Conservation (phyloP, 2,888 invertebrate species). For the Lucinisca nassula region DNA sequence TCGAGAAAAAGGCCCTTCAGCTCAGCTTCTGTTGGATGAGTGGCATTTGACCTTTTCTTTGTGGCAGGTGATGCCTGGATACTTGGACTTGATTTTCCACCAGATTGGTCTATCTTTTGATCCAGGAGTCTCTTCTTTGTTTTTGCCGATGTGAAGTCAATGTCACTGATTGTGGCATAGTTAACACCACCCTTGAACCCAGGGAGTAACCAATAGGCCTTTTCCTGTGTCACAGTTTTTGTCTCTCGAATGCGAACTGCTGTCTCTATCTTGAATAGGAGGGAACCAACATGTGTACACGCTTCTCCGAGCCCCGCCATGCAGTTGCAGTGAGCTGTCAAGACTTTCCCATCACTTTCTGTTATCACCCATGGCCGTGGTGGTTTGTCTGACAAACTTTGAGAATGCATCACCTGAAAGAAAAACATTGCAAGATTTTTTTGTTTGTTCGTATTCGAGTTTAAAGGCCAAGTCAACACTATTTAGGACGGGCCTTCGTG, state of each 20-base stretch:
- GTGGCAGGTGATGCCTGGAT: not conserved
- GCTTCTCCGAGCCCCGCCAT: slow-evolving; percentile 73
- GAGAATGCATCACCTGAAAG: slow-evolving; percentile 63
- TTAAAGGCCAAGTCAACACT: too few relatives aligned
- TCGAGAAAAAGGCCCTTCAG: too few relatives aligned
- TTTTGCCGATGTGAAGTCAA: slow-evolving; percentile 43
- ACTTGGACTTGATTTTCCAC: not conserved
- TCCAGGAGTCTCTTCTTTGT: slow-evolving; percentile 92
- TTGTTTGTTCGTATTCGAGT: too few relatives aligned
- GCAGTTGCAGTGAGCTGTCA: slow-evolving; percentile 69
- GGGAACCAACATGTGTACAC: slow-evolving; percentile 69
- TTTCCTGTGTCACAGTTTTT: slow-evolving; percentile 60
- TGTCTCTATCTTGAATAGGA: slow-evolving; percentile 67
- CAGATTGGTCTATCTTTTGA: slow-evolving; percentile 88
- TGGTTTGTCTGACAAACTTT: slow-evolving; percentile 44
- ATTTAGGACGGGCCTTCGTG: not conserved
- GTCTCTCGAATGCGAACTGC: slow-evolving; percentile 50
- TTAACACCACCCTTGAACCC: slow-evolving; percentile 8
- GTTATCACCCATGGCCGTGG: slow-evolving; percentile 58
- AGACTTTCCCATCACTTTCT: slow-evolving; percentile 31
- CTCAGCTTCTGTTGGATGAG: too few relatives aligned
- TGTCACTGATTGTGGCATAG: slow-evolving; percentile 31
- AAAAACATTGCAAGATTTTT: not conserved
- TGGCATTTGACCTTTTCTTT: not conserved
- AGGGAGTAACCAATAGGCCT: slow-evolving; percentile 65